Percentiles rank a stretch among this genome's conserved stretches.
Evolutionary conservation across 2,888 invertebrate genomes (phyloP).

Genomic region (Ellobium chinense): DNA sequence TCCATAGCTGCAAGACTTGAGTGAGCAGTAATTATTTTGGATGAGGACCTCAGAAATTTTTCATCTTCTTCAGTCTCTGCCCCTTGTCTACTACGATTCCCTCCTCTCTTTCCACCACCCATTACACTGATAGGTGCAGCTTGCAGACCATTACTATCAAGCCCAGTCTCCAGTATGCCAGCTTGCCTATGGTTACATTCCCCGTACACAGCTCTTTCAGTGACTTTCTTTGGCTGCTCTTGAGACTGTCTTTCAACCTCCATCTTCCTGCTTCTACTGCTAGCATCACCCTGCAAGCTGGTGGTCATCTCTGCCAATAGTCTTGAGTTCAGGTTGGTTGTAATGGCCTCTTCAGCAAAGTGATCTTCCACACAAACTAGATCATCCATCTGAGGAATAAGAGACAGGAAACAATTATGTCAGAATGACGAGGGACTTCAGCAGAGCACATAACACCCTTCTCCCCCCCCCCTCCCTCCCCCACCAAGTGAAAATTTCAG

Average conservation of each 20-base stretch:
- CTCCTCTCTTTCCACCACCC: not conserved
- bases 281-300: conserved; percentile 22
- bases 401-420: not conserved
- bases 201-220: not conserved
- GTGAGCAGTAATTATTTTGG: not conserved
- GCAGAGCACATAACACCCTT: not conserved
- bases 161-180: not conserved
- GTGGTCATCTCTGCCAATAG: conserved; percentile 27
- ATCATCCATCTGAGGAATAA: conserved; percentile 14
- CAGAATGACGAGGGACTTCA: too few relatives aligned
- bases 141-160: not conserved
- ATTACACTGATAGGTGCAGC: not conserved
- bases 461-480: too few relatives aligned
- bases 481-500: too few relatives aligned
- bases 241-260: conserved; percentile 3
- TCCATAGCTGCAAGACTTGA: conserved; percentile 36
- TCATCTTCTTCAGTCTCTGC: not conserved
- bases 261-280: conserved; percentile 17
- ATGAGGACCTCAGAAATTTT: not conserved
- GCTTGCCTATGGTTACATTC: not conserved
- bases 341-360: not conserved
- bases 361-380: conserved; percentile 32
- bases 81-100: not conserved
- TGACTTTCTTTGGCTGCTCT: not conserved
- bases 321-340: not conserved